Conservation (phyloP, 1,140 invertebrate genomes). For the Heterodera carotae region DNA sequence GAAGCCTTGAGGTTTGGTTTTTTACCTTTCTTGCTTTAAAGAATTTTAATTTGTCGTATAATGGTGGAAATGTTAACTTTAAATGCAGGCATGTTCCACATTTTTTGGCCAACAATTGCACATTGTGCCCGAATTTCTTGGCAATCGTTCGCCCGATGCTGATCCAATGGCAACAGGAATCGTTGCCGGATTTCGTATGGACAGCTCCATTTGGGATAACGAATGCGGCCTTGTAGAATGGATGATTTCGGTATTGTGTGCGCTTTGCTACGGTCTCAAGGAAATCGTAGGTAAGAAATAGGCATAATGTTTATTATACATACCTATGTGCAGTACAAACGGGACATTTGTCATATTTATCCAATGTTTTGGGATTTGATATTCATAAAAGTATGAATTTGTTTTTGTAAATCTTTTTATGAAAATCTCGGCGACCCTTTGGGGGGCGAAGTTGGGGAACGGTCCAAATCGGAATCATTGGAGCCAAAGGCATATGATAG, state of each 20-base stretch:
- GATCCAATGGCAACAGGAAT: not conserved
- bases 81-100: not conserved
- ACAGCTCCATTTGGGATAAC: not conserved
- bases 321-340: not conserved
- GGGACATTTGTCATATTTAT: not conserved
- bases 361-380: no score
- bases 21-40: not conserved
- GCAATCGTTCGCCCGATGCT: not conserved
- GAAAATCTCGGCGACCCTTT: no score
- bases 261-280: slow-evolving; percentile 5
- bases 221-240: not conserved
- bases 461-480: no score
- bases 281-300: not conserved
- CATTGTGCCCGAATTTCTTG: slow-evolving; percentile 2
- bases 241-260: not conserved
- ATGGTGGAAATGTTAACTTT: not conserved
- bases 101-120: not conserved
- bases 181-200: not conserved
- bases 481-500: no score
- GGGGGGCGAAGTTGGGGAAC: no score
- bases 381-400: no score
- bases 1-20: not conserved
- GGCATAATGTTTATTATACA: not conserved
- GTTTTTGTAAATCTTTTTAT: no score
- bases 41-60: no score